Base-by-base conservation (phyloP, 1,140 invertebrate species). In the Drosophila teissieri region DNA sequence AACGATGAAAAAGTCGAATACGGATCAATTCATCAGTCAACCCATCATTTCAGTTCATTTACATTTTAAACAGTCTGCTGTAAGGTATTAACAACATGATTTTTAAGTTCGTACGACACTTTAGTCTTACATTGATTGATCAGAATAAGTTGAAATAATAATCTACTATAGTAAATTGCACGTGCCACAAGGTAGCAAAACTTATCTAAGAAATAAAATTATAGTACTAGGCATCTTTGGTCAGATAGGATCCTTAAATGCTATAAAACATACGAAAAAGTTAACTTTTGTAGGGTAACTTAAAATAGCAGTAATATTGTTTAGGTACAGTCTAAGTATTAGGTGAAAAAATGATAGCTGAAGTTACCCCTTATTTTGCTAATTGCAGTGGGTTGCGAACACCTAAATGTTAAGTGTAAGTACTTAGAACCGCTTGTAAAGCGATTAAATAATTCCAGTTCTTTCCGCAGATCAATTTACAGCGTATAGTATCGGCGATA, bases 401-500 rank as follows among this genome's bases (percentile, higher is more conserved):
- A 27, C 12, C 42, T 61, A 19, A 44, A 8, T 6, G 31, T 4
- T 5, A 52, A 51, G 17, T 64, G 36, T 36, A n/a, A 19, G 17
- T 44, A 68, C 36, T 64, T 68, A 52, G 58, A 64, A 52, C 31
- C 17, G 64, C 46, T 37, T 44, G 64, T 68, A 65, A 65, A 65
- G 11, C 64, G 22, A 68, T 65, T 65, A 68, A 53, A n/a, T 7
- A 10, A 52, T 42, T 42, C 27, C 39, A 61, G 14, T 45, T 14
- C 54, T 63, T 61, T 63, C 56, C 61, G 12, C 34, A 10, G 37
- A 68, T 45, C 31, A 51, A 64, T 64, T 68, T 68, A 68, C 60
- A 68, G 11, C 58, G 19, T 27, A 10, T 10, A 12, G 19, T 27
- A 10, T 10, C 10, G n/a, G 19, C 64, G 27, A 65, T 65, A 68